Conservation (phyloP, 2,888 invertebrate genomes). For the Therioaphis trifolii region DNA sequence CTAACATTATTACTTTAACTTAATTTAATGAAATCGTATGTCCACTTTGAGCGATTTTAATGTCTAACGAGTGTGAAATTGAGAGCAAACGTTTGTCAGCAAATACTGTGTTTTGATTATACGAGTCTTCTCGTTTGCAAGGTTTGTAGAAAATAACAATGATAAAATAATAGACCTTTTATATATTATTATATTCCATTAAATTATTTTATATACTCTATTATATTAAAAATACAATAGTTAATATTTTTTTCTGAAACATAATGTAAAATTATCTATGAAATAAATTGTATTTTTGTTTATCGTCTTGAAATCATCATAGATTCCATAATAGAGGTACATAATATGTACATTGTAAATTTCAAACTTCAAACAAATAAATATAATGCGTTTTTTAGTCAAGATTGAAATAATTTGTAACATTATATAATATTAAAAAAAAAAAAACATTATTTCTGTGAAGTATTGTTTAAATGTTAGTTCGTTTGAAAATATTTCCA, state of each 20-base stretch:
- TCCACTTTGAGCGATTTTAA: background rate
- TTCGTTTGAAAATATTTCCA: no score
- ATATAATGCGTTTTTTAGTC: no score
- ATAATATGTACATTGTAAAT: no score
- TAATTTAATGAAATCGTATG: background rate
- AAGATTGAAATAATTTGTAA: no score
- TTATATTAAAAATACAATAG: no score
- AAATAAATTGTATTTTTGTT: slow-evolving; percentile 4
- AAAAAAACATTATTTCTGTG: no score
- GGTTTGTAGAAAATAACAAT: background rate
- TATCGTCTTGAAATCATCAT: background rate
- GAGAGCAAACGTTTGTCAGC: slow-evolving; percentile 6
- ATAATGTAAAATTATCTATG: background rate
- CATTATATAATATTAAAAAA: no score
- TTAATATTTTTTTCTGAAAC: background rate
- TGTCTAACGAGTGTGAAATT: slow-evolving; percentile 6
- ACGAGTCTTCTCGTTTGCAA: background rate
- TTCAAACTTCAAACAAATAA: no score
- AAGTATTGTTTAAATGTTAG: no score
- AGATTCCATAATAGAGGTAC: no score
- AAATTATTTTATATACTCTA: no score
- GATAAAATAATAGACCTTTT: background rate
- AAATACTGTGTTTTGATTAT: slow-evolving; percentile 24
- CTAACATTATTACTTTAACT: background rate
- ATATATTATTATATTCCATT: no score